Base-by-base conservation (phyloP, 2,797 vertebrate species). In the Delichon dasypus region DNA sequence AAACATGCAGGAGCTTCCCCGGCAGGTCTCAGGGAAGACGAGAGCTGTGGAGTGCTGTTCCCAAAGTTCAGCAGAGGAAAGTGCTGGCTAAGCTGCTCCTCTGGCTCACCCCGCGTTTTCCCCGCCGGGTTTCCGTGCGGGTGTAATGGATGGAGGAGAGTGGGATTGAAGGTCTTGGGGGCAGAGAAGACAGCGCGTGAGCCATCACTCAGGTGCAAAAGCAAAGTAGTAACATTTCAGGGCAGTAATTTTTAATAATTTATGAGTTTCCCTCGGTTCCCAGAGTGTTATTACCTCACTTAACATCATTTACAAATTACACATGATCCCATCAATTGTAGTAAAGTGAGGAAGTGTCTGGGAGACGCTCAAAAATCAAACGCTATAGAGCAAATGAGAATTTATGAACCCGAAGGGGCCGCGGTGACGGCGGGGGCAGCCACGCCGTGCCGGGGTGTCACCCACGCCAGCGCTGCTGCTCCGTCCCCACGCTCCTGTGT, bases 231-330 rank as follows among this genome's bases (percentile, higher is more conserved):
- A 95, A 88, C 83, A 86, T 96, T 95, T 68, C 88, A 58, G 88
- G 47, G 81, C 73, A 57, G 94, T 94, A 67, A 95, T 96, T 97
- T 95, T 90, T 93, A 96, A 96, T 96, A 95, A 97, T 95, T 96
- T 94, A 96, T 96, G 95, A 79, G 85, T 96, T 95, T 88, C 92
- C 65, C 79, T 93, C 1, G 30, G 65, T 97, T 97, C 85, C 93
- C 96, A 95, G 97, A 96, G 96, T 88, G 95, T 96, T 96, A 97
- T 96, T 97, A 95, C 95, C 94, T 94, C 88, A 90, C 93, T 97
- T 97, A 97, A 97, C 96, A 95, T 97, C 95, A 97, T 97, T 97
- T 97, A 97, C 96, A 97, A 95, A 97, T 96, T 95, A 86, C 96
- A 94, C 93, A 64, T 75, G 95, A 95, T 95, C 95, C 96, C 95